Evolutionary conservation across 1,140 invertebrate species (phyloP).

Genomic region (Cydia pomonella): DNA sequence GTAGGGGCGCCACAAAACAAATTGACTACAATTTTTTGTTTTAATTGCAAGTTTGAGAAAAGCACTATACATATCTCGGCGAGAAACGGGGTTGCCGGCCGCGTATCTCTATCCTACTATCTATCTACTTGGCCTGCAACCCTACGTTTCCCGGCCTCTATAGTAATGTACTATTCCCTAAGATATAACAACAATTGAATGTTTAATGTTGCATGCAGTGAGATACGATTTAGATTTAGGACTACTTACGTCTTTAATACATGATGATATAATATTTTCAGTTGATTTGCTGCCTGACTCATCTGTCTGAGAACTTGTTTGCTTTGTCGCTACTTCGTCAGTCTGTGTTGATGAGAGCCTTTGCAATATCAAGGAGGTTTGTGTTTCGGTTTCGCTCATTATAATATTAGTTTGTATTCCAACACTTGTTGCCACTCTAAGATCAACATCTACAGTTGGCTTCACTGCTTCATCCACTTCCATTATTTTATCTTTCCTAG

Average conservation of each 20-base stretch:
- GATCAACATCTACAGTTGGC: conserved; percentile 39
- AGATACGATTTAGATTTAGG: no score
- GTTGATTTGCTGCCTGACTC: conserved; percentile 58
- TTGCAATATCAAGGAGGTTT: conserved; percentile 15
- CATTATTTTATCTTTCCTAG: conserved; percentile 45
- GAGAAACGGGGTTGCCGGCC: no score
- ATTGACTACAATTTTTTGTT: no score
- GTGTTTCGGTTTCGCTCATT: conserved; percentile 1
- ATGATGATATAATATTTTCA: conserved; percentile 50
- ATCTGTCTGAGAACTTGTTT: conserved; percentile 53
- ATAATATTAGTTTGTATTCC: conserved; percentile 48
- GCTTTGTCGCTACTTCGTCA: conserved; percentile 38
- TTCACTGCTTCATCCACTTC: conserved; percentile 48
- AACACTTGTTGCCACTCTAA: conserved; percentile 42
- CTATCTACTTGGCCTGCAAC: no score
- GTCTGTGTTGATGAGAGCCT: conserved; percentile 50
- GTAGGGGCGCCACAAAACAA: no score
- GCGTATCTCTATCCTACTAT: no score
- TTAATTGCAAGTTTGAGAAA: no score
- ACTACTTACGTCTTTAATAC: conserved; percentile 58
- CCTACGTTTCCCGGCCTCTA: no score
- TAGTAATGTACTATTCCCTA: no score
- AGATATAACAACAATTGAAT: no score
- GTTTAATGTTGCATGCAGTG: no score
- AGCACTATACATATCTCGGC: no score